Conservation (phyloP, 2,113 vertebrate genomes). For the Caranx melampygus region DNA sequence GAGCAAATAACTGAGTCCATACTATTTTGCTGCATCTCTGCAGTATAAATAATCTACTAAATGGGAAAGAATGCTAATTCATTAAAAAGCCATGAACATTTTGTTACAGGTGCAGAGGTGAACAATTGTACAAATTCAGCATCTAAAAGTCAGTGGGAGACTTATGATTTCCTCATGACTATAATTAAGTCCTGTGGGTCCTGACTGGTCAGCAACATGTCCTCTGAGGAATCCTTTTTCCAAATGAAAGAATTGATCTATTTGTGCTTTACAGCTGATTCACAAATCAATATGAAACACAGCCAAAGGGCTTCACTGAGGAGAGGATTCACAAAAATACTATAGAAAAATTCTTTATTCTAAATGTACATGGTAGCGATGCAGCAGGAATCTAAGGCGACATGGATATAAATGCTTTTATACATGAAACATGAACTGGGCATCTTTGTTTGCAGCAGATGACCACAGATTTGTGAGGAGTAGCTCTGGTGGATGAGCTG, state of each 20-base stretch:
- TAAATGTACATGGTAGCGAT: not conserved
- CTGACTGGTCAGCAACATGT: not conserved
- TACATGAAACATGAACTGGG: not conserved
- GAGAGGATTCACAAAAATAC: not conserved
- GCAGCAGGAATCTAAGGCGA: not conserved
- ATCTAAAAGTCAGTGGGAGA: not conserved
- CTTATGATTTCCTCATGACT: too few relatives aligned
- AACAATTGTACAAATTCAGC: not conserved
- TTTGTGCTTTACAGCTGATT: not conserved
- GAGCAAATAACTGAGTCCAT: too few relatives aligned
- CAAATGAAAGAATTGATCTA: not conserved
- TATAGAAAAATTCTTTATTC: slow-evolving; percentile 14
- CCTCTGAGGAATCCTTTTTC: not conserved
- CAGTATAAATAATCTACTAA: not conserved
- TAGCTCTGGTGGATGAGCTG: not conserved
- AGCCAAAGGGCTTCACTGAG: not conserved
- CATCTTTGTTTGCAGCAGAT: not conserved
- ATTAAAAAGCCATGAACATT: not conserved
- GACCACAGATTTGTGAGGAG: not conserved
- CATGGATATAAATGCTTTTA: not conserved
- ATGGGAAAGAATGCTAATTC: not conserved
- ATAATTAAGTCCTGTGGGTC: not conserved
- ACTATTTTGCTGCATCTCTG: not conserved
- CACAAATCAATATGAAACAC: not conserved
- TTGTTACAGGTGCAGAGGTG: not conserved